phyloP scores from a whole-genome alignment of 1,140 invertebrate genomes.

The Cotesia vestalis region DNA sequence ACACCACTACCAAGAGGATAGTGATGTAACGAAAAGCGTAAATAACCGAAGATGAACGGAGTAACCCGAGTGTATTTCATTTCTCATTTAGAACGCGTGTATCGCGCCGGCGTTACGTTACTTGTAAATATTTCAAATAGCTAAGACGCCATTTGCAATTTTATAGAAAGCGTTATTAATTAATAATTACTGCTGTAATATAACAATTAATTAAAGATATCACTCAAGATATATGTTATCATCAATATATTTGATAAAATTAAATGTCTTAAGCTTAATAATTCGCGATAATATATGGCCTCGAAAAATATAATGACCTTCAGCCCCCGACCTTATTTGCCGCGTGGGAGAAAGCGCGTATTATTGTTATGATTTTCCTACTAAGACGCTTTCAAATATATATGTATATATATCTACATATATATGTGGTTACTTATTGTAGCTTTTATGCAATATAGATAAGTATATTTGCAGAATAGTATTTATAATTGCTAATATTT shows the following conservation, averaged over 20 bases:
- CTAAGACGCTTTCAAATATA: background rate
- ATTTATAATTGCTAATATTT: constrained; percentile 1
- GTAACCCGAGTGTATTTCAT: constrained; percentile 1
- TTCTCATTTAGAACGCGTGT: constrained; percentile 24
- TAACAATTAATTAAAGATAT: background rate
- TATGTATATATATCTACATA: background rate
- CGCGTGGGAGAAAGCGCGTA: constrained; percentile 32
- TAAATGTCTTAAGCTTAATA: background rate
- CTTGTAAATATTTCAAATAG: constrained; percentile 55
- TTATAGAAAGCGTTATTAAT: constrained; percentile 45
- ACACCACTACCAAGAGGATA: constrained; percentile 41
- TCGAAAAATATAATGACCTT: constrained; percentile 33
- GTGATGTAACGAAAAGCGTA: constrained; percentile 62
- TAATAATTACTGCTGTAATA: constrained; percentile 16
- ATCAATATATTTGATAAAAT: background rate
- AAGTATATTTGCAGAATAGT: too few relatives aligned
- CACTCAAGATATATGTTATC: background rate
- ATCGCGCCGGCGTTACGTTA: constrained; percentile 37
- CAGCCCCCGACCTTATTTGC: constrained; percentile 34
- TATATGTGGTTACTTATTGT: background rate
- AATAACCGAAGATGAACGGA: constrained; percentile 45
- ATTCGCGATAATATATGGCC: background rate
- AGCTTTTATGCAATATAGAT: background rate
- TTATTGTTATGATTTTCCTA: constrained; percentile 30
- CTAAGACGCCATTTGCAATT: constrained; percentile 61